These are phyloP conservation scores for Oryzias dopingdopingensis DNA, from an alignment of 2,797 vertebrate species.

Conservation along the genomic window DNA sequence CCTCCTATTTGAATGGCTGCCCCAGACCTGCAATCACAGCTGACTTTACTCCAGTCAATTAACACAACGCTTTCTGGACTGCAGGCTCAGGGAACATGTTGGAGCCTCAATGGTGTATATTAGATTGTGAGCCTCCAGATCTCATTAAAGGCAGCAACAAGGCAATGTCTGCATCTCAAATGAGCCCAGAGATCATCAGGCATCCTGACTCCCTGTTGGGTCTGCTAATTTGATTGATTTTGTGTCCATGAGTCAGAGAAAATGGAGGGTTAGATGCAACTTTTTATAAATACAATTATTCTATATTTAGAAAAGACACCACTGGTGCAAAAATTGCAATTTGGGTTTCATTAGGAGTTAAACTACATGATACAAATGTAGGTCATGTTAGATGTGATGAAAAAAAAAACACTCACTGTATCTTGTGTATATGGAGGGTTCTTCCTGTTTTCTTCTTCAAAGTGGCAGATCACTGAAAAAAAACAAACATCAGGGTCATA, in stretches of 20 bases:
- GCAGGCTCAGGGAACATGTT: conserved; percentile 56
- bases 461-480: conserved; percentile 53
- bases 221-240: conserved; percentile 63
- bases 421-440: conserved; percentile 27
- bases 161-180: conserved; percentile 73
- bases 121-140: conserved; percentile 77
- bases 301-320: conserved; percentile 28
- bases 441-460: conserved; percentile 34
- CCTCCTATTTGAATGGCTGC: conserved; percentile 42
- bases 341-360: conserved; percentile 10
- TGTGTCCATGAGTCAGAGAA: conserved; percentile 26
- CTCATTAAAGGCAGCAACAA: conserved; percentile 77
- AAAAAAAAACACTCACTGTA: conserved; percentile 49
- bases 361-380: conserved; percentile 1
- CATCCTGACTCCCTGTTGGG: conserved; percentile 55
- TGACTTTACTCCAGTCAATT: conserved; percentile 70
- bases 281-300: conserved; percentile 47
- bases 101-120: conserved; percentile 71
- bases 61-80: conserved; percentile 58
- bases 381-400: conserved; percentile 4
- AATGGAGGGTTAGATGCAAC: conserved; percentile 30
- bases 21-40: conserved; percentile 55
- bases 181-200: conserved; percentile 62
- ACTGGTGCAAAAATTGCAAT: conserved; percentile 27
- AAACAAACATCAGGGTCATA: conserved; percentile 25